Percentiles rank a stretch among this genome's conserved stretches.
These are phyloP conservation scores for Microctenopoma stevenorrisi DNA, from an alignment of 2,797 vertebrate species.

Conservation along the genomic window DNA sequence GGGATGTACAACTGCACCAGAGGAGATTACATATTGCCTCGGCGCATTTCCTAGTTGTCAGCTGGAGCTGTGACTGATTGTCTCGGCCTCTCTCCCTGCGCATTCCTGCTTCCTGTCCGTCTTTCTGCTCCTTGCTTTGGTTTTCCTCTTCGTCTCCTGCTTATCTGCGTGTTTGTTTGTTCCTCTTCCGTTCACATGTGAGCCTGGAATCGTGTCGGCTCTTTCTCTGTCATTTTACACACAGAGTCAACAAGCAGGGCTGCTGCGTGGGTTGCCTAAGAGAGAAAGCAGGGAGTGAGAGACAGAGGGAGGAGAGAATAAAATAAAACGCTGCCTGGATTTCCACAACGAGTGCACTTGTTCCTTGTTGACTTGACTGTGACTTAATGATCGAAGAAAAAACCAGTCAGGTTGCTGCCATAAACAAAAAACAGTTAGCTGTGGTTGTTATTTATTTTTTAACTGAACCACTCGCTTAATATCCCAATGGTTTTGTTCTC, in stretches of 20 bases:
- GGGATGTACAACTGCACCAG: conserved; percentile 67
- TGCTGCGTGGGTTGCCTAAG: conserved; percentile 68
- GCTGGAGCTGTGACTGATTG: conserved; percentile 35
- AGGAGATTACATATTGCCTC: conserved; percentile 64
- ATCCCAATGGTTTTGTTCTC: background rate
- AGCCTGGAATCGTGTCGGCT: conserved; percentile 28
- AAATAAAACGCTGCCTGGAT: conserved; percentile 21
- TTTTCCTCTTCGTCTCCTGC: background rate
- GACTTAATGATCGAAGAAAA: background rate
- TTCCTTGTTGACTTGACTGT: background rate
- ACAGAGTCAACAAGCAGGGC: conserved; percentile 60
- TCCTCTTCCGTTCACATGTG: conserved; percentile 15
- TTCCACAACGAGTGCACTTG: conserved; percentile 17
- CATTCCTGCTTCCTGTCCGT: background rate
- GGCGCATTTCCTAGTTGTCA: conserved; percentile 56
- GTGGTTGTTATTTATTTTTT: background rate
- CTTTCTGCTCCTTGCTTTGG: conserved; percentile 6
- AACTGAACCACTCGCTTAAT: background rate
- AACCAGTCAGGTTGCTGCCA: background rate
- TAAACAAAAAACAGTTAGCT: background rate
- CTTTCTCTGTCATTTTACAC: conserved; percentile 62
- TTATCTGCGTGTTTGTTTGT: background rate
- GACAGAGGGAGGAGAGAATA: conserved; percentile 35
- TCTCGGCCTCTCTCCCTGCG: conserved; percentile 16
- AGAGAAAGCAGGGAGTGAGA: conserved; percentile 41